Evolutionary conservation across 2,888 invertebrate genomes (phyloP), one percentile per base, ranked within the genome.

Genomic region (Lithophane socia): DNA sequence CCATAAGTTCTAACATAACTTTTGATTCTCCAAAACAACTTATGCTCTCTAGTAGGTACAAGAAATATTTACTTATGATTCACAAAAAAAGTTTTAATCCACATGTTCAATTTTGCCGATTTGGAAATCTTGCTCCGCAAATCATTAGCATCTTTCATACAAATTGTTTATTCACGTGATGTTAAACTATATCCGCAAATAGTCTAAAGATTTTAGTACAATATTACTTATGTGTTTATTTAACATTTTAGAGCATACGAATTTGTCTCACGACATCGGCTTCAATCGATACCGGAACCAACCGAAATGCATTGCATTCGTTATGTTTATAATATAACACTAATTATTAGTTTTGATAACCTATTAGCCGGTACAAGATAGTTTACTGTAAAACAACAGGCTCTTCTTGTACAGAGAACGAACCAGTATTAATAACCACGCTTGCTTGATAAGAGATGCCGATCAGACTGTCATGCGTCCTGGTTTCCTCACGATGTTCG

Each of bases 161-260:
- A 58, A 44, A 65, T 66, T 47, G 12, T 77, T 60, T 60, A 58
- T 52, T 60, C 68, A 68, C 63, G 52, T 54, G 29, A 37, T 21
- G 21, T 37, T 37, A 64, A 63, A 67, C 44, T 44, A 44, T 3
- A 5, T 58, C 10, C 18, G 24, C 54, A 54, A 74, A 81, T 54
- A 61, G 29, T 24, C 2, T 13, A 77, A 83, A 2, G 16, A 42
- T 49, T 37, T 47, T 7, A 16, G 16, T 37, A 56, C 37, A 60
- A 60, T 37, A 12, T 18, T 24, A 69, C 42, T 42, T 8, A n/a
- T n/a, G n/a, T n/a, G n/a, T n/a, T n/a, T n/a, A n/a, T n/a, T n/a
- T n/a, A n/a, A n/a, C n/a, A n/a, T n/a, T n/a, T n/a, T n/a, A 69
- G 65, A n/a, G 9, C 60, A 49, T 2, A 42, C 49, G 13, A 58